Evolutionary conservation across 2,888 invertebrate genomes (phyloP).

Genomic region (Drosophila quinaria): DNA sequence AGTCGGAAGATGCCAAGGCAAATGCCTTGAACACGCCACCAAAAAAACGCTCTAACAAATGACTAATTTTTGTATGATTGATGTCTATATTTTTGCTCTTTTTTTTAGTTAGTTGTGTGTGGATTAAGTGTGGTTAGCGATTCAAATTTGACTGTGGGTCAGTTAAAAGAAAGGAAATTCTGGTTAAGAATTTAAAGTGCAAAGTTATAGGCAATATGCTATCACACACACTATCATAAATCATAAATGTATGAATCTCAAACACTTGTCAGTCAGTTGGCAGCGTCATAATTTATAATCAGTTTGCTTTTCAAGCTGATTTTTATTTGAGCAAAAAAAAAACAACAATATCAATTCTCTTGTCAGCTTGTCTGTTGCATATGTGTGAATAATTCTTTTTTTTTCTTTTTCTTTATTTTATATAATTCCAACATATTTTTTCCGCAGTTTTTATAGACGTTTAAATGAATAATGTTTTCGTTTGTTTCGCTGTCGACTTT

Average conservation of each 20-base stretch:
- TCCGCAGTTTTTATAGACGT: conserved; percentile 75
- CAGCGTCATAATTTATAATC: conserved; percentile 79
- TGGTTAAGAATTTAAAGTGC: conserved; percentile 27
- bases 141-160: conserved; percentile 33
- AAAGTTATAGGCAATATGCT: conserved; percentile 45
- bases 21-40: conserved; percentile 68
- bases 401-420: conserved; percentile 49
- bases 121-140: conserved; percentile 56
- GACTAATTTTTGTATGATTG: conserved; percentile 72
- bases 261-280: conserved; percentile 74
- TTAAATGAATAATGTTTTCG: conserved; percentile 81
- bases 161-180: conserved; percentile 17
- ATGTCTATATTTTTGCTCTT: conserved; percentile 47
- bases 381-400: conserved; percentile 51
- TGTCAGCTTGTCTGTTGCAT: conserved; percentile 60
- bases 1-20: conserved; percentile 52
- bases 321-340: conserved; percentile 42
- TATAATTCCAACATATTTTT: conserved; percentile 54
- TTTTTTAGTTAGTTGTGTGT: conserved; percentile 32
- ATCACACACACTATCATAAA: conserved; percentile 57
- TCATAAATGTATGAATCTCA: conserved; percentile 73
- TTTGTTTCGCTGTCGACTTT: conserved; percentile 67
- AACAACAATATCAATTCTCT: conserved; percentile 53
- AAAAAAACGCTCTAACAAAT: conserved; percentile 33
- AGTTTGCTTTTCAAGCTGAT: conserved; percentile 69